Evolutionary conservation across 1,140 invertebrate genomes (phyloP).

Genomic region (Hesperophylax magnus): DNA sequence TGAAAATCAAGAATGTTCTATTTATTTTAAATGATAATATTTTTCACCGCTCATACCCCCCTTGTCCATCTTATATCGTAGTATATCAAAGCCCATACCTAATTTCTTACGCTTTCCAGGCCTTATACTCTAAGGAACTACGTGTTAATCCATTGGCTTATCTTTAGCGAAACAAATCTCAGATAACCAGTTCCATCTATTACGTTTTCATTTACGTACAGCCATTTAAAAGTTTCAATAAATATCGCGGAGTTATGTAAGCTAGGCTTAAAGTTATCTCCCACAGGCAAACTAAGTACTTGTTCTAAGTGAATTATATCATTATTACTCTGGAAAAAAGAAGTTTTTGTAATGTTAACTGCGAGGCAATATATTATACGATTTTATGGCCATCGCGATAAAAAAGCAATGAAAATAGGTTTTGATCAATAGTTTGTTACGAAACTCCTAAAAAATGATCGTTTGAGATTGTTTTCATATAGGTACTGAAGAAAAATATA

Average conservation of each 20-base stretch:
- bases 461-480: too few relatives aligned
- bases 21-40: too few relatives aligned
- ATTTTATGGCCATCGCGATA: too few relatives aligned
- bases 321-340: background rate
- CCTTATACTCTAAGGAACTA: background rate
- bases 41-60: background rate
- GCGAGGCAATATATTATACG: too few relatives aligned
- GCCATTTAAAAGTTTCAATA: constrained; percentile 18
- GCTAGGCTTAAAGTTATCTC: background rate
- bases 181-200: constrained; percentile 22
- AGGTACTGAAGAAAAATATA: too few relatives aligned
- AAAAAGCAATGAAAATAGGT: too few relatives aligned
- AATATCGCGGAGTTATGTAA: constrained; percentile 7
- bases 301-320: background rate
- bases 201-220: background rate
- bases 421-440: too few relatives aligned
- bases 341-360: too few relatives aligned
- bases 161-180: constrained; percentile 42
- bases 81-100: background rate
- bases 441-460: too few relatives aligned
- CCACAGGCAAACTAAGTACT: background rate
- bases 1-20: too few relatives aligned
- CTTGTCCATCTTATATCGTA: too few relatives aligned
- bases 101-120: background rate
- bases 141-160: constrained; percentile 41